Percentiles rank a stretch among this genome's conserved stretches.
Evolutionary conservation across 2,113 vertebrate genomes (phyloP).

Genomic region (Megatriorchis doriae): DNA sequence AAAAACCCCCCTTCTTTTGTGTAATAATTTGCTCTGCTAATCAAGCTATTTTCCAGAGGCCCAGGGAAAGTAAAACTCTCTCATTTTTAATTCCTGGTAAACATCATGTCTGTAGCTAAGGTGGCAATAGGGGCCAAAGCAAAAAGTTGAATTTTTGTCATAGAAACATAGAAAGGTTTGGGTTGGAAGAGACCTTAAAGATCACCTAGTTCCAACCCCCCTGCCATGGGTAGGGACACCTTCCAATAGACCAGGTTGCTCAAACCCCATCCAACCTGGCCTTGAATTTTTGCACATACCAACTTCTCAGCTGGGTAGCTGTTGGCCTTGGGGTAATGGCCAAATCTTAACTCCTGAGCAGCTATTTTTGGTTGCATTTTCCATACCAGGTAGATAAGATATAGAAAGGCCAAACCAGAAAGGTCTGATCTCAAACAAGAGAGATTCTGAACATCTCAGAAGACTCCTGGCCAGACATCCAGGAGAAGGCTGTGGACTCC

Average conservation of each 20-base stretch:
- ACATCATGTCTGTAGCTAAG: not conserved
- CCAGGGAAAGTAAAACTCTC: not conserved
- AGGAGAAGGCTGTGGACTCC: not conserved
- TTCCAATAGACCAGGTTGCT: no score
- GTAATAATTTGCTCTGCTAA: constrained; percentile 22
- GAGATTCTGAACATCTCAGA: not conserved
- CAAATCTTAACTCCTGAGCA: not conserved
- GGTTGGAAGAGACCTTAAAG: no score
- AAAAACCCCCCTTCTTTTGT: not conserved
- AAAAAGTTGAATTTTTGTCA: not conserved
- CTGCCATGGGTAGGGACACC: no score
- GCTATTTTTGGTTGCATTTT: not conserved
- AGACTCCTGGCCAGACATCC: not conserved
- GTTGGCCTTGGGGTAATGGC: not conserved
- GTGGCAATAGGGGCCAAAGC: not conserved
- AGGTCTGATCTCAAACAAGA: not conserved
- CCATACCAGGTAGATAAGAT: not conserved
- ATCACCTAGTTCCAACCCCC: no score
- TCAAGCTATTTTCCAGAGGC: not conserved
- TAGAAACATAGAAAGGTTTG: no score
- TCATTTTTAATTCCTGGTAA: not conserved
- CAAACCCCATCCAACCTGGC: no score
- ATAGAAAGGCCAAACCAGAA: not conserved
- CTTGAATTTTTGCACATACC: not conserved
- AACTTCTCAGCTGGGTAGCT: not conserved